Evolutionary conservation across 2,797 vertebrate species (phyloP).

Genomic region (Typhlichthys eigenmanni): DNA sequence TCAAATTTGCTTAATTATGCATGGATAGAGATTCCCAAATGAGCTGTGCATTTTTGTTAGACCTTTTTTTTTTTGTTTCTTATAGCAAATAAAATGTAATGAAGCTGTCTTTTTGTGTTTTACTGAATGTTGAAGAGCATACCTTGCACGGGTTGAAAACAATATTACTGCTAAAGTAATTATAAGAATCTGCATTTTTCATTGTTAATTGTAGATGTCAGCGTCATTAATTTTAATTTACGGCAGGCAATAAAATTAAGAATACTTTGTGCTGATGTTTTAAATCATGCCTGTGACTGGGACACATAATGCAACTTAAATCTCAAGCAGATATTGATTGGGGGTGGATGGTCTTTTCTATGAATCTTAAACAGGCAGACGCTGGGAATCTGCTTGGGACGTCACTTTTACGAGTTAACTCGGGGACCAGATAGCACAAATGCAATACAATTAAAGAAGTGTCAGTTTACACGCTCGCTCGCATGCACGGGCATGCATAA

Average conservation of each 20-base stretch:
- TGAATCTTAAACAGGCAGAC: constrained; percentile 85
- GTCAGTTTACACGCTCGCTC: constrained; percentile 51
- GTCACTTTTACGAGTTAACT: constrained; percentile 81
- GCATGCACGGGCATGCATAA: neutral
- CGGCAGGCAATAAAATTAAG: constrained; percentile 99
- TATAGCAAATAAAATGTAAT: constrained; percentile 99
- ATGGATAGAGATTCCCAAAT: constrained; percentile 99
- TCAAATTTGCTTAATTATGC: constrained; percentile 99
- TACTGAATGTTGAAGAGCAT: constrained; percentile 96
- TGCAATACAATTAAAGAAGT: constrained; percentile 77
- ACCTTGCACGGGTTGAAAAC: constrained; percentile 97
- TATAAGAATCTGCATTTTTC: constrained; percentile 99
- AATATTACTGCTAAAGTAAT: constrained; percentile 99
- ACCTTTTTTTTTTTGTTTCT: constrained; percentile 83
- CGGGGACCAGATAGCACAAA: constrained; percentile 63
- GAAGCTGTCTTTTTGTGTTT: constrained; percentile 99
- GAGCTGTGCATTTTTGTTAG: constrained; percentile 97
- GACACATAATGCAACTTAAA: constrained; percentile 85
- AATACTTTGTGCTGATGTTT: constrained; percentile 99
- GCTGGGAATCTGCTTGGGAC: constrained; percentile 81
- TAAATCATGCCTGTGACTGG: constrained; percentile 92
- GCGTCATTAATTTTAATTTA: constrained; percentile 99
- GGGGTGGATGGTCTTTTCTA: constrained; percentile 81
- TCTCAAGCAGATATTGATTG: constrained; percentile 87
- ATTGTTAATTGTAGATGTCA: constrained; percentile 99